Base-by-base conservation (phyloP, 37 sponge, comb jelly and placozoan genomes). In the Dysidea cf. avara region DNA sequence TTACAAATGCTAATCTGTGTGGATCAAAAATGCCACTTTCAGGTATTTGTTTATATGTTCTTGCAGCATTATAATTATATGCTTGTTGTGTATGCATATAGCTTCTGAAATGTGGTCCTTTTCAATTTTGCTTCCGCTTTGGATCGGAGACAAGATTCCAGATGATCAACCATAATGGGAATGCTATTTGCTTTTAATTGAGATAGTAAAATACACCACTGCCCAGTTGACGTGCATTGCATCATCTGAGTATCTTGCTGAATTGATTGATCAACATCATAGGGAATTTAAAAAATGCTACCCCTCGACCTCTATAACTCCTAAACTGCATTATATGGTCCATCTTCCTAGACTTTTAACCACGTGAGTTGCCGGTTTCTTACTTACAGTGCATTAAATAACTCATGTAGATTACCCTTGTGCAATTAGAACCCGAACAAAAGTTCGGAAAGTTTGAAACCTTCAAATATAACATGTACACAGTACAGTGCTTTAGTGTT, bases 271-370 rank as follows among this genome's bases (percentile, higher is more conserved):
- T 20, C 39, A 68, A 18, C 79, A 78, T 37, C 79, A 68, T 66
- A 21, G 29, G 0, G 35, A 22, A 7, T 78, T 78, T 25, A 12
- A 3, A 3, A 16, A 20, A 13, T 77, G 78, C 30, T 77, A 77
- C 56, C 78, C 78, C 3, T 29, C 39, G 31, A 24, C 53, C 7
- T 18, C 25, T 20, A n/a, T 60, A 2, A 61, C 54, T 16, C 76
- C 76, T 16, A 75, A 63, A 47, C 24, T 26, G 25, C 78, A 77
- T 43, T 66, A 77, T 67, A 66, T 65, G 67, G 78, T 77, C 1
- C 78, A 77, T 29, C 66, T 77, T 55, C 78, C 78, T 12, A 6
- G 17, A 3, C 57, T 38, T 3, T 11, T 65, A 1, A 30, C 53
- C 20, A 51, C 11, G 78, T 77, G 31, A 77, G 68, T 43, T n/a